Evolutionary conservation across 2,888 invertebrate species (phyloP), one percentile per base, ranked within the genome.

Genomic region (Phoronis australis): DNA sequence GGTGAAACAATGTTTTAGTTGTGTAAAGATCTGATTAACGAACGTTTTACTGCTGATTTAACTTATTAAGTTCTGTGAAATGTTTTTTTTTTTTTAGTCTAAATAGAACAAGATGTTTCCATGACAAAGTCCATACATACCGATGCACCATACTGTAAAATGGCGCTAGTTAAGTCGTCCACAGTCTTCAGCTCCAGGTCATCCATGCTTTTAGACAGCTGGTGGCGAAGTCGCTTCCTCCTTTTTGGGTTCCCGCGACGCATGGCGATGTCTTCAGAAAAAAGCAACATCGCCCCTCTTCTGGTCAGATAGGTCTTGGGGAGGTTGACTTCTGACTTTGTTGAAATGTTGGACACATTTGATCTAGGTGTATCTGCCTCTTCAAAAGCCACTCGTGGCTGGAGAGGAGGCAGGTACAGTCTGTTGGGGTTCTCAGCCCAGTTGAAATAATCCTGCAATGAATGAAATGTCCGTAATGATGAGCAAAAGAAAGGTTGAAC

Each of bases 231-330:
- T n/a, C 38, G 20, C 18, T n/a, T 39, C 39, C 15, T 20, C 15
- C 18, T 6, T 18, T 39, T 18, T 38, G 37, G 52, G n/a, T 25
- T 18, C n/a, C 48, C 27, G 39, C 48, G 53, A 21, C 40, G 43
- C 21, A 59, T 54, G 1, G 71, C 70, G 50, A 69, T 55, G 51
- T 75, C 74, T 53, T 76, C 75, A 4, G 72, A 73, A 57, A 73
- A 76, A n/a, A 76, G 52, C 22, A 76, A 55, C 31, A 76, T 54
- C 0, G 75, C 74, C 15, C 75, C 75, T 55, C 68, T 73, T 15
- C 75, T 57, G 4, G 75, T 76, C 2, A 68, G 71, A 53, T 73
- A 76, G 15, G 75, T 76, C 53, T 75, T 75, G 1, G 74, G 74
- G 20, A 75, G 56, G 37, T 62, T 51, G 3, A 66, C 57, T 23